Conservation (phyloP, 2,113 vertebrate species). For the Vidua macroura region DNA sequence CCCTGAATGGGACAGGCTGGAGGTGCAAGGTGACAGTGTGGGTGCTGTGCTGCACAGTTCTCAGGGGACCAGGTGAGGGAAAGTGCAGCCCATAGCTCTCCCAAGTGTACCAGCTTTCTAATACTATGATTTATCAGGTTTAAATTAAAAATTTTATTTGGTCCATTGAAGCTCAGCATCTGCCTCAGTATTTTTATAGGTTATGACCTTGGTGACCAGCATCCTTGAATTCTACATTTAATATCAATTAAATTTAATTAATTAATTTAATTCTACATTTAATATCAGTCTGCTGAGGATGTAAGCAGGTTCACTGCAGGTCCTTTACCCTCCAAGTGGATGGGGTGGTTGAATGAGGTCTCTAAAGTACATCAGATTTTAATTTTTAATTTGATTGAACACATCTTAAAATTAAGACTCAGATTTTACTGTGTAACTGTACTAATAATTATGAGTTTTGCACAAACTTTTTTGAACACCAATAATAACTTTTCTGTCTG, state of each 20-base stretch:
- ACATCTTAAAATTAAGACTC: background rate
- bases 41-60: fast-evolving
- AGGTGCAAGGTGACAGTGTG: background rate
- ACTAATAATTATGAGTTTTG: background rate
- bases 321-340: background rate
- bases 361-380: background rate
- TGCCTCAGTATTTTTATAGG: background rate
- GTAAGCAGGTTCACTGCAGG: background rate
- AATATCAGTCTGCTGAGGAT: background rate
- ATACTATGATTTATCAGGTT: background rate
- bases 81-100: background rate
- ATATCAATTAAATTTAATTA: no score
- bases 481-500: background rate
- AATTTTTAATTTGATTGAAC: background rate
- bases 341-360: background rate
- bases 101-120: background rate
- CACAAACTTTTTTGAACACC: background rate
- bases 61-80: background rate
- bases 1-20: background rate
- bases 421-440: background rate
- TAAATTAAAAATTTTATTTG: background rate
- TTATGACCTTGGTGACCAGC: background rate
- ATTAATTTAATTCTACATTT: background rate
- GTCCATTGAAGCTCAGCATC: background rate
- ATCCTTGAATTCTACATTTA: background rate